Evolutionary conservation across 23 tunicate species (phyloP).

Genomic region (Trididemnum clinides): DNA sequence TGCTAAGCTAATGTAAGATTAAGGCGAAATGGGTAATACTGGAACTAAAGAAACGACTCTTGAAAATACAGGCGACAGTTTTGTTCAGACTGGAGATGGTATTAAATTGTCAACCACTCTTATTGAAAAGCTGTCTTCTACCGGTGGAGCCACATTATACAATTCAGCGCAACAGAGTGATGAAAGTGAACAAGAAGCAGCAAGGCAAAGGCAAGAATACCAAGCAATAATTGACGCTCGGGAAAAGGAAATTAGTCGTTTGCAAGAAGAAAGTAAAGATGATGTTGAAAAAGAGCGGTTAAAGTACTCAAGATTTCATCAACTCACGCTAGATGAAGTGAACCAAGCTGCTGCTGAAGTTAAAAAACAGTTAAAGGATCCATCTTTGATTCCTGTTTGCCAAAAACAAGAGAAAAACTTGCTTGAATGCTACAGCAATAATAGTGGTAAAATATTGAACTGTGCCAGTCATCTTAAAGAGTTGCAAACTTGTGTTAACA

Average conservation of each 20-base stretch:
- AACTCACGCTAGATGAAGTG: constrained; percentile 48
- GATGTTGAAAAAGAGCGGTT: constrained; percentile 50
- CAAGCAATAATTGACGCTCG: constrained; percentile 38
- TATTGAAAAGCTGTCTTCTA: neutral
- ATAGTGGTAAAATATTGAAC: neutral
- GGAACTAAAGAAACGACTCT: constrained; percentile 47
- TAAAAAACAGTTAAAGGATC: constrained; percentile 45
- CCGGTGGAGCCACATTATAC: neutral
- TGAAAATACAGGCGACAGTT: constrained; percentile 52
- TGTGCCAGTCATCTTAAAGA: neutral
- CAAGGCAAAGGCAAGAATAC: constrained; percentile 14
- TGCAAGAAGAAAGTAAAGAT: constrained; percentile 34
- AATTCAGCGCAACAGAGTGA: neutral
- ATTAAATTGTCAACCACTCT: constrained; percentile 26
- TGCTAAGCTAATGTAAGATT: no score
- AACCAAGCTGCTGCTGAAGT: constrained; percentile 40
- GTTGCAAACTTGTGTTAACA: neutral
- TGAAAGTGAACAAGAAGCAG: constrained; percentile 4
- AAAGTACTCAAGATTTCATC: constrained; percentile 54
- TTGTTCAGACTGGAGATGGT: constrained; percentile 57
- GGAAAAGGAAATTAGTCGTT: constrained; percentile 46
- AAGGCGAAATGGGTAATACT: constrained; percentile 48
- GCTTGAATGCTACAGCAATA: neutral
- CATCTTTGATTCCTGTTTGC: constrained; percentile 43
- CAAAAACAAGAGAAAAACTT: neutral